Conservation (phyloP, 2,888 invertebrate genomes). For the Oscheius sp. region DNA sequence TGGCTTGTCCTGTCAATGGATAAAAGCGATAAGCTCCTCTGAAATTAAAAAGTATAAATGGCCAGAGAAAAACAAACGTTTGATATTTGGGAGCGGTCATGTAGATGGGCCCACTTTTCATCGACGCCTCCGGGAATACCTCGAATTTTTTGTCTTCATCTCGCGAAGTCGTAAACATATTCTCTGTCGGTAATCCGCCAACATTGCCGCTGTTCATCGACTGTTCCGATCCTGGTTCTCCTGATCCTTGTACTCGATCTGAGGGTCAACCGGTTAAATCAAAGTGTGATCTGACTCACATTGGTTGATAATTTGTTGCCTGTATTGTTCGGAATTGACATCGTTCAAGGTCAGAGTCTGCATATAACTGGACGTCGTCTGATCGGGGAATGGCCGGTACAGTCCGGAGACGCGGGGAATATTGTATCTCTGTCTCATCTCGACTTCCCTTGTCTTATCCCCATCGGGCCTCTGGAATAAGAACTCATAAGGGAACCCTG, state of each 20-base stretch:
- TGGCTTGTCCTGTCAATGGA: conserved; percentile 64
- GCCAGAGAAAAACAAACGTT: conserved; percentile 41
- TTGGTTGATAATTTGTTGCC: conserved; percentile 68
- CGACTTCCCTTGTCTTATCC: conserved; percentile 69
- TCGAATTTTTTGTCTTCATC: conserved; percentile 72
- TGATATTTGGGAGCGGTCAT: conserved; percentile 66
- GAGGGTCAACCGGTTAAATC: conserved; percentile 26
- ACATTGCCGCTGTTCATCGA: conserved; percentile 50
- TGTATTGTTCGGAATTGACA: conserved; percentile 68
- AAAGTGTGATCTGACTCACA: conserved; percentile 52
- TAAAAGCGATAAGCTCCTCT: conserved; percentile 64
- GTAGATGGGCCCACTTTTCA: conserved; percentile 70
- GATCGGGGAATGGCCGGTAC: conserved; percentile 72
- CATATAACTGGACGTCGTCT: conserved; percentile 58
- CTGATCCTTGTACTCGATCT: conserved; percentile 68
- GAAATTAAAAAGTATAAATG: conserved; percentile 14
- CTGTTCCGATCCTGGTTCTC: conserved; percentile 66
- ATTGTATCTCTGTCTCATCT: conserved; percentile 63
- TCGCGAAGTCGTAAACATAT: conserved; percentile 69
- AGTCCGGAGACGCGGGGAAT: conserved; percentile 67
- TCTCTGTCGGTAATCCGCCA: conserved; percentile 66
- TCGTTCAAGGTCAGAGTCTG: conserved; percentile 63
- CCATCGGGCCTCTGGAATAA: conserved; percentile 65
- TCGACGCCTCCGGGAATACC: conserved; percentile 70
- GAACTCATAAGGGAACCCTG: not conserved